Evolutionary conservation across 2,888 invertebrate species (phyloP).

Genomic region (Sinhomidia bicolor): DNA sequence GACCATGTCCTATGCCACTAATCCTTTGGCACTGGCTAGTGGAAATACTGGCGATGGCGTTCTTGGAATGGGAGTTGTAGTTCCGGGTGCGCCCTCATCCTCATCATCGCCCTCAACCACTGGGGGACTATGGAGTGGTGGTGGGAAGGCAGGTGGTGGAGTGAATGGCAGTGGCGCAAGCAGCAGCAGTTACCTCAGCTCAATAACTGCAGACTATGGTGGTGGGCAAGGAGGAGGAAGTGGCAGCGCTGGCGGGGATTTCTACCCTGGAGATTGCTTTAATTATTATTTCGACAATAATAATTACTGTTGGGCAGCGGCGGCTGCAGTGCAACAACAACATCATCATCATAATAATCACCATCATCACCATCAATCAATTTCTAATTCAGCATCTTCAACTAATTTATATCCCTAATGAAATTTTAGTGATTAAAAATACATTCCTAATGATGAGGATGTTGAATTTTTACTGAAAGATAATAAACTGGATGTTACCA

Average conservation of each 20-base stretch:
- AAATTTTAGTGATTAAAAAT: too few relatives aligned
- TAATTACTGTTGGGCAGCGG: conserved; percentile 63
- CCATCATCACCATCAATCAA: too few relatives aligned
- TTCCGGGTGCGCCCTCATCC: not conserved
- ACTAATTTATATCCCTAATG: too few relatives aligned
- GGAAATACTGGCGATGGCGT: not conserved
- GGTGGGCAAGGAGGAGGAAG: too few relatives aligned
- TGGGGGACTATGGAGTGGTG: conserved; percentile 24
- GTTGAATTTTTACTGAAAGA: too few relatives aligned
- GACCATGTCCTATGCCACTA: conserved; percentile 58
- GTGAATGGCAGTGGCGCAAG: not conserved
- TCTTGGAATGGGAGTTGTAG: too few relatives aligned
- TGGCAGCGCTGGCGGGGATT: not conserved
- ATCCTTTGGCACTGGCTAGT: not conserved
- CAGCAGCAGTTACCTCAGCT: conserved; percentile 52
- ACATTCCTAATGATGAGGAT: too few relatives aligned
- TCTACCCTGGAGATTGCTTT: conserved; percentile 56
- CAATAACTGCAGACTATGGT: conserved; percentile 50
- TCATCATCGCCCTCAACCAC: not conserved
- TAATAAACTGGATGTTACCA: too few relatives aligned
- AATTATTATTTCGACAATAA: conserved; percentile 69
- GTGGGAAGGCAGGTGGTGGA: not conserved
- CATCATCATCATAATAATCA: too few relatives aligned
- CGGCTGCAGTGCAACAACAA: too few relatives aligned
- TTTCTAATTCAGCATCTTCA: too few relatives aligned